Evolutionary conservation across 2,113 vertebrate species (phyloP).

Genomic region (Nyctereutes procyonoides): DNA sequence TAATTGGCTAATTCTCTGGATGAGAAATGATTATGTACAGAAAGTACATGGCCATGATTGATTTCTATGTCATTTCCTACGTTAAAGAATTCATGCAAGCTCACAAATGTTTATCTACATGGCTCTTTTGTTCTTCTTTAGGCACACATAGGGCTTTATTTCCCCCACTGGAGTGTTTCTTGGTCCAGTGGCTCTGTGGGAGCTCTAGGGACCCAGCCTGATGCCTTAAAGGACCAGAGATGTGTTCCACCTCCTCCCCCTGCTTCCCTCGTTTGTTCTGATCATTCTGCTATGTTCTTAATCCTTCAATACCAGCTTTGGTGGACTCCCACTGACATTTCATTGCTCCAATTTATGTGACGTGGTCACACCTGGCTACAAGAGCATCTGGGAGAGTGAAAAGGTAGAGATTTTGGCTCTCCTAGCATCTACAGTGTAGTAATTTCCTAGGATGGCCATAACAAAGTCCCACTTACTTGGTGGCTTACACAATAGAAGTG

Average conservation of each 20-base stretch:
- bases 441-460: background rate
- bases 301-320: background rate
- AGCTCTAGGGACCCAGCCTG: background rate
- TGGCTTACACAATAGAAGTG: background rate
- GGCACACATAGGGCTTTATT: background rate
- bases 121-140: background rate
- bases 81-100: background rate
- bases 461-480: background rate
- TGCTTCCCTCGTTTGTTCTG: rapidly evolving
- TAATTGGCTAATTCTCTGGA: background rate
- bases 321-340: background rate
- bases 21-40: background rate
- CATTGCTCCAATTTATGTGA: background rate
- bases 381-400: background rate
- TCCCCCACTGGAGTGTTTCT: background rate
- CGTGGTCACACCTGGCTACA: rapidly evolving
- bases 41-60: background rate
- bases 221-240: background rate
- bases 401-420: background rate
- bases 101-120: background rate
- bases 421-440: background rate
- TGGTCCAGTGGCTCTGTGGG: background rate
- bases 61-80: background rate
- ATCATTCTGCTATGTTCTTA: background rate
- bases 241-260: no score